Evolutionary conservation across 2,113 vertebrate species (phyloP).

Genomic region (Dryoscopus gambensis): DNA sequence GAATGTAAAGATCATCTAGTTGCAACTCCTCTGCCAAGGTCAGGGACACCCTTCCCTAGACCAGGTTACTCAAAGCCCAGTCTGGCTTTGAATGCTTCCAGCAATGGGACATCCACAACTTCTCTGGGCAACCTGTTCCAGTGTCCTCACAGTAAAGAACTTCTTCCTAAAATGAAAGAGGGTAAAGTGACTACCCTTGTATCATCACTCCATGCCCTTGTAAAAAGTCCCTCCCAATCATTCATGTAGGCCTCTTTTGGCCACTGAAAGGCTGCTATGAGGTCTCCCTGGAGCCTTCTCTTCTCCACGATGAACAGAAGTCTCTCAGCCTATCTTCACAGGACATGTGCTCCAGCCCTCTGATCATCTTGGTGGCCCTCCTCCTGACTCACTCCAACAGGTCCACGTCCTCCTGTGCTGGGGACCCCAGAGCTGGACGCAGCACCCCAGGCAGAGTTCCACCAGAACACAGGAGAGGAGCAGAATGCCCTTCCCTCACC

Average conservation of each 20-base stretch:
- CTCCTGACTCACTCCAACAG: background rate
- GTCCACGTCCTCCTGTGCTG: too few relatives aligned
- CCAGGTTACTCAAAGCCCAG: background rate
- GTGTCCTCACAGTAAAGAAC: background rate
- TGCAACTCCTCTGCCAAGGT: background rate
- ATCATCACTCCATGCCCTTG: background rate
- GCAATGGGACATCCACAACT: background rate
- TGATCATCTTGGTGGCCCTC: background rate
- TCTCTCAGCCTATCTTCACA: background rate
- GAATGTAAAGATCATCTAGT: background rate
- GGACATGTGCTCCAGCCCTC: background rate
- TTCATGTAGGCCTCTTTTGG: background rate
- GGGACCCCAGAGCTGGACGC: background rate
- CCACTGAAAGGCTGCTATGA: background rate
- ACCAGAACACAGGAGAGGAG: background rate
- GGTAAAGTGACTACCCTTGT: background rate
- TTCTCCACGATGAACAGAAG: background rate
- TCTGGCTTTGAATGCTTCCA: background rate
- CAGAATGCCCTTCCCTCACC: background rate
- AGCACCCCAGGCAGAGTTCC: background rate
- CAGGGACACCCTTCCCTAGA: background rate
- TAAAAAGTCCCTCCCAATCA: background rate
- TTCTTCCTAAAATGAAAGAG: background rate
- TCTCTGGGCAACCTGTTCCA: background rate
- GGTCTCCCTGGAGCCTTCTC: background rate